Percentiles rank a stretch among this genome's conserved stretches.
These are phyloP conservation scores for Drosophila aldrichi DNA, from an alignment of 2,888 invertebrate genomes.

Conservation along the genomic window DNA sequence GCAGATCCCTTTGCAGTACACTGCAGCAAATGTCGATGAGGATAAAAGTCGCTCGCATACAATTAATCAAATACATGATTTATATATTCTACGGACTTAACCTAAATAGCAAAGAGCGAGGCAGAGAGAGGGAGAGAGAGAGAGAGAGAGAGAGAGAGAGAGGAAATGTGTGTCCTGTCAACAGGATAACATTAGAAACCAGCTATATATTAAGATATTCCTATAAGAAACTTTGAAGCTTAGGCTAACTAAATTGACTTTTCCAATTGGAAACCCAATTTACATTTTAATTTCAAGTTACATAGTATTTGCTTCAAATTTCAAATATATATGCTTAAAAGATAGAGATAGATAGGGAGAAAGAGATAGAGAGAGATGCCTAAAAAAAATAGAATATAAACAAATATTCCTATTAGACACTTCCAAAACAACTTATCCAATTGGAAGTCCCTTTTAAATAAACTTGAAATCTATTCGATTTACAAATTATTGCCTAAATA, in stretches of 20 bases:
- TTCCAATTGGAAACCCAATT: not conserved
- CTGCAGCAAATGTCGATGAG: constrained; percentile 65
- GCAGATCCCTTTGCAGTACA: not conserved
- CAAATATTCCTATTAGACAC: no score
- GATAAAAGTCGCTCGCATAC: constrained; percentile 70
- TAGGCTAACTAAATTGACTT: not conserved
- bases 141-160: not conserved
- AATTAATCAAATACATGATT: constrained; percentile 78
- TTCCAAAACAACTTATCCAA: not conserved
- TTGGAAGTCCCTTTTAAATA: not conserved
- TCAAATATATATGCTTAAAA: no score
- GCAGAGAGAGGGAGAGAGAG: no score
- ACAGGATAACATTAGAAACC: not conserved
- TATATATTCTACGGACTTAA: constrained; percentile 59
- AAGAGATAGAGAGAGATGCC: no score
- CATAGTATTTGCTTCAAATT: no score
- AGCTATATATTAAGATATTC: not conserved
- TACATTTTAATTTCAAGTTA: no score
- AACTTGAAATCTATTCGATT: no score
- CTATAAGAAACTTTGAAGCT: not conserved
- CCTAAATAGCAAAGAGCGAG: constrained; percentile 50
- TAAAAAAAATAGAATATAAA: no score
- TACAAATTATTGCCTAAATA: no score
- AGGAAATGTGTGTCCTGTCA: not conserved
- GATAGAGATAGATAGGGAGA: no score